phyloP scores from a whole-genome alignment of 2,797 vertebrate species.

The Mycteria americana region DNA sequence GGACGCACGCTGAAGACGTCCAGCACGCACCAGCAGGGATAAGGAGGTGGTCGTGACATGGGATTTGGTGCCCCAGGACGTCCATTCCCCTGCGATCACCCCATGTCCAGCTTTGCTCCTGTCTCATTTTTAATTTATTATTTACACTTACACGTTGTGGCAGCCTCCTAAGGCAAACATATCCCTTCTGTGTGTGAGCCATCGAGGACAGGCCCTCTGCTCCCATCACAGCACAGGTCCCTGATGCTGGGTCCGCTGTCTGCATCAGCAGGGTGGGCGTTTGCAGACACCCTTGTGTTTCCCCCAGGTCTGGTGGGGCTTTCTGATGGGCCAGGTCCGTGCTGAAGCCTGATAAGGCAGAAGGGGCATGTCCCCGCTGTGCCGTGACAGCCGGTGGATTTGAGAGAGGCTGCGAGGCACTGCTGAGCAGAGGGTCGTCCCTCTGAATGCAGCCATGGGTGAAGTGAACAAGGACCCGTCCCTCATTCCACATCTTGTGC shows the following conservation, averaged over 20 bases:
- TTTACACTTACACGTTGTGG: fast-evolving
- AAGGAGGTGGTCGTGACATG: neutral
- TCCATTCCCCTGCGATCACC: fast-evolving
- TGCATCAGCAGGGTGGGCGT: neutral
- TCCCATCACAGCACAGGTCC: neutral
- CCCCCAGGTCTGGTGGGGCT: neutral
- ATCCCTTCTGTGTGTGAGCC: neutral
- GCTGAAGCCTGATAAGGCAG: neutral
- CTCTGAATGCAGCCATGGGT: fast-evolving
- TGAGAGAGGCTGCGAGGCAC: neutral
- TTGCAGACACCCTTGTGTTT: neutral
- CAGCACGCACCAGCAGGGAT: fast-evolving
- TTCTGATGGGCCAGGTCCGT: neutral
- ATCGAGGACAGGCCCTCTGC: neutral
- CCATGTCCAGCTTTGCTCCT: neutral
- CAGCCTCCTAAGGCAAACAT: neutral
- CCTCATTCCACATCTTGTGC: neutral
- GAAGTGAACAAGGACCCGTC: neutral
- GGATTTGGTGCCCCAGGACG: fast-evolving
- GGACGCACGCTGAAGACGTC: neutral
- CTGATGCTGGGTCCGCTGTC: neutral
- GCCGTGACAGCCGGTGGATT: neutral
- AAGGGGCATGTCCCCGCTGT: neutral
- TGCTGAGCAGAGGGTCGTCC: neutral
- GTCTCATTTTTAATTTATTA: neutral